Evolutionary conservation across 1,140 invertebrate species (phyloP).

Genomic region (Drosophila bocqueti): DNA sequence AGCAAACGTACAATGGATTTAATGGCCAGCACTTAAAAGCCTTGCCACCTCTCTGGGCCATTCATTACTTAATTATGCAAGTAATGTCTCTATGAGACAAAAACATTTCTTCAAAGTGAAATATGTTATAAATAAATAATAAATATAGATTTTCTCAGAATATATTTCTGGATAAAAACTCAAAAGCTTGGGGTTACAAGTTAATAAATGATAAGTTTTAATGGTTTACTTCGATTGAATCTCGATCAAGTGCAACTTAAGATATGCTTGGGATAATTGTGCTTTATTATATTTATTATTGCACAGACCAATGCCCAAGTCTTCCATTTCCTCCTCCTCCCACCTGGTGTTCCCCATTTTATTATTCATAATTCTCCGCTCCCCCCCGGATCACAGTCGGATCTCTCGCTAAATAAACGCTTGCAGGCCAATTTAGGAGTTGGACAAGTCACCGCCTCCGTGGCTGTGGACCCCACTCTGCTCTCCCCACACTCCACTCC

Average conservation of each 20-base stretch:
- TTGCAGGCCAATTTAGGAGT: slow-evolving; percentile 66
- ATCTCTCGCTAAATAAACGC: slow-evolving; percentile 59
- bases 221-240: background rate
- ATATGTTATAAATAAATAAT: background rate
- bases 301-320: background rate
- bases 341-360: slow-evolving; percentile 21
- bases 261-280: background rate
- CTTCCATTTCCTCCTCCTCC: slow-evolving; percentile 6
- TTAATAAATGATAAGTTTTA: background rate
- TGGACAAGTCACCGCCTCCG: slow-evolving; percentile 29
- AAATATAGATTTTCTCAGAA: background rate
- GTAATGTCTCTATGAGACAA: slow-evolving; percentile 4
- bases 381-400: slow-evolving; percentile 13
- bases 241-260: background rate
- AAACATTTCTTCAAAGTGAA: background rate
- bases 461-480: background rate
- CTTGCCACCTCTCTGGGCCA: background rate
- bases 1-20: slow-evolving; percentile 14
- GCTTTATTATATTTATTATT: background rate
- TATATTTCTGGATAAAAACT: too few species aligned
- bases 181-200: background rate
- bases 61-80: slow-evolving; percentile 30
- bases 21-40: slow-evolving; percentile 16
- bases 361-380: slow-evolving; percentile 27
- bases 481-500: background rate